Conservation (phyloP, 2,113 vertebrate species). For the Potamarius usumacintae region DNA sequence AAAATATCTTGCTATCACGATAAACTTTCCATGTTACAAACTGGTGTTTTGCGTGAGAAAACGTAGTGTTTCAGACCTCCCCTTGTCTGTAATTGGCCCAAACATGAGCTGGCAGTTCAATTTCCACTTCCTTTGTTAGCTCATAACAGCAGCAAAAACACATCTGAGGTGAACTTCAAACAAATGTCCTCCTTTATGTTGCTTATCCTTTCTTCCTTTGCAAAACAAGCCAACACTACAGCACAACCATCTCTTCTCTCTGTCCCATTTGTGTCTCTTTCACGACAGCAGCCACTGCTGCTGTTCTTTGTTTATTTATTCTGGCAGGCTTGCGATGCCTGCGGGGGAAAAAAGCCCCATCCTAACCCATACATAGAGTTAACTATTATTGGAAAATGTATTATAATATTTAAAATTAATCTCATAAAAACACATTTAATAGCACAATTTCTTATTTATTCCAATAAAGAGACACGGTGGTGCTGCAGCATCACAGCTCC, state of each 20-base stretch:
- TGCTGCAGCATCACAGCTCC: neutral
- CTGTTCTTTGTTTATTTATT: constrained; percentile 14
- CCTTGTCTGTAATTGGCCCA: neutral
- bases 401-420: neutral
- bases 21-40: too few species aligned
- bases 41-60: neutral
- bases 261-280: constrained; percentile 15
- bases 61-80: neutral
- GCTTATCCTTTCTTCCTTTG: neutral
- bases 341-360: neutral
- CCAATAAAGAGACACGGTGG: neutral
- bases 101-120: neutral
- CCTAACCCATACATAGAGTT: neutral
- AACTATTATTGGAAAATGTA: neutral
- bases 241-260: neutral
- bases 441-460: neutral
- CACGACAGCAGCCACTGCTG: neutral
- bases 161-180: neutral
- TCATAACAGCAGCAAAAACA: neutral
- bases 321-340: neutral
- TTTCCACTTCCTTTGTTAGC: neutral
- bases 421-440: neutral
- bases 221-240: neutral
- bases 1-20: too few species aligned
- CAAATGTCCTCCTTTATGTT: neutral